These are phyloP conservation scores for Eueremaeus valkanovi DNA, from an alignment of 2,888 invertebrate genomes.

Conservation along the genomic window DNA sequence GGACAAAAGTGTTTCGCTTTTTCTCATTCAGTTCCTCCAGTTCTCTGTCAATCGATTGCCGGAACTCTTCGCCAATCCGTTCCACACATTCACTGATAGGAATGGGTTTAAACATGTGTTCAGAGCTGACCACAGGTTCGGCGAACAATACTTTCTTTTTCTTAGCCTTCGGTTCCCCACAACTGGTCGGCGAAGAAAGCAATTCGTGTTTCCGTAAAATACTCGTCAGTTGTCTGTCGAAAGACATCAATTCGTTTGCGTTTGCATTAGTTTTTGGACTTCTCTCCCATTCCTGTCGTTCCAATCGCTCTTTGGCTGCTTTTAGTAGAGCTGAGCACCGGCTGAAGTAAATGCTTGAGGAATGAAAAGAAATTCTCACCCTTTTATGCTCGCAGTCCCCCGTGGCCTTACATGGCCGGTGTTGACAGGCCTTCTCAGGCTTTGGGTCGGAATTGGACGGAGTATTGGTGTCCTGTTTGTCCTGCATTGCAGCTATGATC, in stretches of 20 bases:
- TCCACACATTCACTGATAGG: background rate
- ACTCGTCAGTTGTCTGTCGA: background rate
- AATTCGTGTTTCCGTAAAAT: slow-evolving; percentile 21
- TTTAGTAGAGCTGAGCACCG: slow-evolving; percentile 27
- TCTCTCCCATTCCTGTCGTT: background rate
- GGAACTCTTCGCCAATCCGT: too few relatives aligned
- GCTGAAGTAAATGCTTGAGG: background rate
- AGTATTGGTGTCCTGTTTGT: too few relatives aligned
- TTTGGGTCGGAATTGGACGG: too few relatives aligned
- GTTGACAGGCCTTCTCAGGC: too few relatives aligned
- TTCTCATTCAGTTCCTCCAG: background rate
- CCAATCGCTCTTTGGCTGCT: background rate
- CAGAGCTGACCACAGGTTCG: slow-evolving; percentile 31
- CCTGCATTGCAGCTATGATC: slow-evolving; percentile 97
- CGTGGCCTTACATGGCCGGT: background rate
- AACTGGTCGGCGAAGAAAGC: slow-evolving; percentile 12
- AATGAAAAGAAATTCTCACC: background rate
- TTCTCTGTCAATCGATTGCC: background rate
- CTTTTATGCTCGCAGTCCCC: background rate
- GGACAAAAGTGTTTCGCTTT: background rate
- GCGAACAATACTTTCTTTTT: slow-evolving; percentile 33
- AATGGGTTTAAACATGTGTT: background rate
- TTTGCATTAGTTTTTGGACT: background rate
- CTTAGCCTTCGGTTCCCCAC: background rate
- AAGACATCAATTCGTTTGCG: background rate